A percentile compares a stretch with the other conserved stretches of the same genome.
These are phyloP conservation scores for Mionectes macconnelli DNA, from an alignment of 2,113 vertebrate genomes.

Conservation along the genomic window DNA sequence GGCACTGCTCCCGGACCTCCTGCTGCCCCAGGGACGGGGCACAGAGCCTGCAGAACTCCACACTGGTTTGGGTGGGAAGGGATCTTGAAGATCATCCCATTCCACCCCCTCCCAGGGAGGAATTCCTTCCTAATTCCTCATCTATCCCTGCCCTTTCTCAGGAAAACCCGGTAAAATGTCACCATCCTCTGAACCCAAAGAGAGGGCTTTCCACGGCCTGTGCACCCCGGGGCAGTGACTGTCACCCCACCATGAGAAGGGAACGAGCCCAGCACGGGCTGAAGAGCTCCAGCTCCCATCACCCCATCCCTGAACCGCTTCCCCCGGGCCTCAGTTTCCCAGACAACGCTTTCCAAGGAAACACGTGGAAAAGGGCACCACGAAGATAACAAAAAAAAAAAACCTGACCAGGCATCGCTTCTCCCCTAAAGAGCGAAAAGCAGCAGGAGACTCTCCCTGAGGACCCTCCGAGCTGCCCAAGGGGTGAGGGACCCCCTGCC, in stretches of 20 bases:
- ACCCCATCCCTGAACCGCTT: not conserved
- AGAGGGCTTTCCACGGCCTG: not conserved
- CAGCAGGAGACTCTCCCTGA: rapidly evolving
- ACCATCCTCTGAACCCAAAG: not conserved
- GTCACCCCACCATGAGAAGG: rapidly evolving
- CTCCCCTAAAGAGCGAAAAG: not conserved
- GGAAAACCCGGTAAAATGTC: rapidly evolving
- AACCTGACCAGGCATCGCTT: rapidly evolving
- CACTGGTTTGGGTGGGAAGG: not conserved
- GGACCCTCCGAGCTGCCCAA: not conserved
- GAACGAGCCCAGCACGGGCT: rapidly evolving
- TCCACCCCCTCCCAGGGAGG: not conserved
- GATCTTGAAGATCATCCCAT: too few relatives aligned
- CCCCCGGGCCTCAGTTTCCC: not conserved
- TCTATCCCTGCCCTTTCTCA: not conserved
- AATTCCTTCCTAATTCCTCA: not conserved
- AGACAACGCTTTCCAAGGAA: rapidly evolving
- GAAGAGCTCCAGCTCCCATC: not conserved
- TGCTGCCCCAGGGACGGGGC: not conserved
- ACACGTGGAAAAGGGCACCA: rapidly evolving
- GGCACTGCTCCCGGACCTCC: rapidly evolving
- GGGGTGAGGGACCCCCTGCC: not conserved
- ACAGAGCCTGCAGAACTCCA: not conserved
- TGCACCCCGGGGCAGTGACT: rapidly evolving
- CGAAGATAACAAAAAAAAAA: too few relatives aligned